These are phyloP conservation scores for Drosophila tristis DNA, from an alignment of 1,140 invertebrate genomes.

Conservation along the genomic window DNA sequence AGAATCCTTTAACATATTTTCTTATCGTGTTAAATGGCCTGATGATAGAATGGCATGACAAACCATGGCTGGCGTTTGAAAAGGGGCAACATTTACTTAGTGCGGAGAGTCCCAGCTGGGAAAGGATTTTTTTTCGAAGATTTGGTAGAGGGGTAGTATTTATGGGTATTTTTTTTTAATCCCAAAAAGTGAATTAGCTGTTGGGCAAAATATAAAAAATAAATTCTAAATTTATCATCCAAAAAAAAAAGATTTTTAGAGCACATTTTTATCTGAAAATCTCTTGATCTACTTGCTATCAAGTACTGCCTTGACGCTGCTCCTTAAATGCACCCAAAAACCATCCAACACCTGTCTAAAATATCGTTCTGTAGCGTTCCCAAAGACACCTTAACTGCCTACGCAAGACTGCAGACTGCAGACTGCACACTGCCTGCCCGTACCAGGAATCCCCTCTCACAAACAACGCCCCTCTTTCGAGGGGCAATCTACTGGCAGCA, in stretches of 20 bases:
- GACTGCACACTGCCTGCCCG: conserved; percentile 9
- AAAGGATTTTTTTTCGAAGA: neutral
- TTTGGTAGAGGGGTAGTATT: no score
- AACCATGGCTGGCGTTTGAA: conserved; percentile 31
- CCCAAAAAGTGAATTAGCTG: no score
- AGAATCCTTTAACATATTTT: conserved; percentile 80
- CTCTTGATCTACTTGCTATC: no score
- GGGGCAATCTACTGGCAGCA: conserved; percentile 37
- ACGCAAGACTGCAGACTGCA: neutral
- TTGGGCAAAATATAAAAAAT: neutral
- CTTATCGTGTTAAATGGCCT: conserved; percentile 66
- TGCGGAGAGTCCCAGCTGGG: no score
- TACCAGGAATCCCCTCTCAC: conserved; percentile 47
- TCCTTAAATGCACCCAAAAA: neutral
- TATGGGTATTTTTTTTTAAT: no score
- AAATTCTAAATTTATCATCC: neutral
- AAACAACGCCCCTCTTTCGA: conserved; percentile 53
- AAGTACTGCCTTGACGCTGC: no score
- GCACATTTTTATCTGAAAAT: neutral
- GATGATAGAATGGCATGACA: conserved; percentile 46
- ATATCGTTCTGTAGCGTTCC: conserved; percentile 25
- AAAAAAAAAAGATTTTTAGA: neutral
- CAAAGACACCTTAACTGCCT: conserved; percentile 36
- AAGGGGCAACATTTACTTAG: neutral
- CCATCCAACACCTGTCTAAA: conserved; percentile 32